These are phyloP conservation scores for Neodiprion virginianus DNA, from an alignment of 1,140 invertebrate genomes.

Conservation along the genomic window DNA sequence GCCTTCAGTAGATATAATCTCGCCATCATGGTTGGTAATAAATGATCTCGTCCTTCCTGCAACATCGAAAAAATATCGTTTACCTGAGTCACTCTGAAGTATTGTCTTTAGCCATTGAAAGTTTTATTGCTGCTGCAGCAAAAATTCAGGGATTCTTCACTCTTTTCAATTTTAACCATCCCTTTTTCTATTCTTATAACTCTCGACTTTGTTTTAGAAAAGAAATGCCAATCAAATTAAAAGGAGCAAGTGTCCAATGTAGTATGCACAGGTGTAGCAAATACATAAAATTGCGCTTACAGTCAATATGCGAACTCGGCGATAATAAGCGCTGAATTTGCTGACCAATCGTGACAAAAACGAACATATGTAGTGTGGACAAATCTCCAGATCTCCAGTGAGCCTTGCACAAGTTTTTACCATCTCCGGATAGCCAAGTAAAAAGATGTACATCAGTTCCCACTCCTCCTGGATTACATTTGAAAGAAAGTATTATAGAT, in stretches of 20 bases:
- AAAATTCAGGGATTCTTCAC: slow-evolving; percentile 31
- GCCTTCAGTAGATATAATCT: slow-evolving; percentile 71
- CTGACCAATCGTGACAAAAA: slow-evolving; percentile 69
- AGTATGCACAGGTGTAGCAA: not conserved
- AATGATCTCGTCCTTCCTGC: slow-evolving; percentile 68
- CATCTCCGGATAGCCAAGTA: slow-evolving; percentile 67
- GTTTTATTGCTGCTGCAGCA: not conserved
- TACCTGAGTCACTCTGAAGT: slow-evolving; percentile 6
- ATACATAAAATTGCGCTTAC: slow-evolving; percentile 55
- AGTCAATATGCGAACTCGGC: slow-evolving; percentile 69
- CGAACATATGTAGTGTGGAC: slow-evolving; percentile 68
- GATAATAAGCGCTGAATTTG: slow-evolving; percentile 75
- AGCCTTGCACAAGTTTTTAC: slow-evolving; percentile 63
- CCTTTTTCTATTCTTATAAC: slow-evolving; percentile 28
- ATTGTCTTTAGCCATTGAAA: slow-evolving; percentile 24
- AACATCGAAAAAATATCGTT: slow-evolving; percentile 40
- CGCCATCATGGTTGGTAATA: slow-evolving; percentile 69
- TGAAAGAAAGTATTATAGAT: slow-evolving; percentile 23
- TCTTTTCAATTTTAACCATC: slow-evolving; percentile 28
- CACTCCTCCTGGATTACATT: slow-evolving; percentile 69
- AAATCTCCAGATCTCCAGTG: slow-evolving; percentile 58
- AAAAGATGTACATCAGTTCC: slow-evolving; percentile 71
- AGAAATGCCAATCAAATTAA: not conserved
- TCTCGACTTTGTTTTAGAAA: slow-evolving; percentile 22
- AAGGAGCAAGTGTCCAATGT: not conserved